phyloP scores from a whole-genome alignment of 2,797 vertebrate genomes.

The Brotula barbata region DNA sequence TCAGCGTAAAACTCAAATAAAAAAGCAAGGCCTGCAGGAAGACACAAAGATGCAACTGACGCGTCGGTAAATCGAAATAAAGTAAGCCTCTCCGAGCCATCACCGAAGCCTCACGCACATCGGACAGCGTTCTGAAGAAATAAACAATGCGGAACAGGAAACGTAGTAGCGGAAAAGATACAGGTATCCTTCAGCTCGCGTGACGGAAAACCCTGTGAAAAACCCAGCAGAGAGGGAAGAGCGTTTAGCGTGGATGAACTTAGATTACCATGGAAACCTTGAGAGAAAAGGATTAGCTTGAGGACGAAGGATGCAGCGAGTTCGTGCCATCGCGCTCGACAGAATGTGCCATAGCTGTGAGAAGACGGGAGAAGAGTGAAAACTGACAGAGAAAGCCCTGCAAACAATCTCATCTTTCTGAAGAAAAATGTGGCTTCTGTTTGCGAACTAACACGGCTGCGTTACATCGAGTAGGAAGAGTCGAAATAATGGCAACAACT shows the following conservation, averaged over 20 bases:
- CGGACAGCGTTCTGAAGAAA: too few species aligned
- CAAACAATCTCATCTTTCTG: slow-evolving; percentile 22
- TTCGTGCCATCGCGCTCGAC: slow-evolving; percentile 53
- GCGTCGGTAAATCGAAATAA: slow-evolving; percentile 7
- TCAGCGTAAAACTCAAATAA: too few species aligned
- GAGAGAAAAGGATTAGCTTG: slow-evolving; percentile 61
- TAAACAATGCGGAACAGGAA: too few species aligned
- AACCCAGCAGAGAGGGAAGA: slow-evolving; percentile 46
- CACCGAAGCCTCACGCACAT: too few species aligned
- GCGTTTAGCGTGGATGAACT: slow-evolving; percentile 66
- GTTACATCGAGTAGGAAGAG: too few species aligned
- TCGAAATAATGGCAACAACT: too few species aligned
- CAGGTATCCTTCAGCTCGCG: slow-evolving; percentile 12
- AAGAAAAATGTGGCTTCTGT: not conserved
- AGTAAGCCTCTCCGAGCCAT: slow-evolving; percentile 5
- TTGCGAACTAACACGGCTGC: too few species aligned
- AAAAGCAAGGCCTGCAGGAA: too few species aligned
- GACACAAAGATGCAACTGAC: slow-evolving; percentile 16
- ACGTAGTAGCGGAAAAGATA: not conserved
- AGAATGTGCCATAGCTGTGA: slow-evolving; percentile 43
- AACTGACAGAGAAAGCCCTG: slow-evolving; percentile 20
- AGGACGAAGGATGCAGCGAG: slow-evolving; percentile 38
- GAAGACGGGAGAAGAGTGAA: slow-evolving; percentile 32
- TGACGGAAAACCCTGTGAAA: slow-evolving; percentile 31
- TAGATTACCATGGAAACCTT: slow-evolving; percentile 64